Base-by-base conservation (phyloP, 2,797 vertebrate species). In the Nannoperca australis region DNA sequence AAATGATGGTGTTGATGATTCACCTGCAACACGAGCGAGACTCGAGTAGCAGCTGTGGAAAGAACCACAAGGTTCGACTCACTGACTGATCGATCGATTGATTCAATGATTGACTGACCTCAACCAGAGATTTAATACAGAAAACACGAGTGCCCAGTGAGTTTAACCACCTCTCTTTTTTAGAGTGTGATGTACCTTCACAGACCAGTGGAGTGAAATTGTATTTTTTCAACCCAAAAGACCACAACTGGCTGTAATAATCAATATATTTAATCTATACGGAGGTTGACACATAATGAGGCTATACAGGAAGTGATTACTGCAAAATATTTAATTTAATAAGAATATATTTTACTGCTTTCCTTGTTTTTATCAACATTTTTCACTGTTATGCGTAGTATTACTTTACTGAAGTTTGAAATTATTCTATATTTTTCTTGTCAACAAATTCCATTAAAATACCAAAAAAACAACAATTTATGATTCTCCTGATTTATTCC, bases 21-120 rank as follows among this genome's bases (percentile, higher is more conserved):
- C 50, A 94, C 17, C 5, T 87, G 47, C 68, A 91, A 71, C 20
- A 81, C n/a, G n/a, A n/a, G n/a, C 62, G 85, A 58, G 18, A 91
- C 77, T 15, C 20, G n/a, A 32, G 69, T 66, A 49, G 83, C 86
- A 71, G 85, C 93, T 93, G 73, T 55, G 45, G 44, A 30, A 20
- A 56, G 0, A 55, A 62, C 54, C 0, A 20, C 9, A 32, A 2
- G 2, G 62, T 15, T 42, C 12, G 17, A 45, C n/a, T 66, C 20
- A 10, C 4, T 53, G 8, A 56, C 20, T 32, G 27, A 32, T 2
- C 13, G 24, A 40, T n/a, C 44, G 27, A 32, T 2, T 24, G 24
- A 40, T n/a, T 55, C 6, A 15, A 3, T 12, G 49, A 67, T 6
- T 47, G 10, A 27, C 3, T 10, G 18, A 63, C 9, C 10, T 50